A percentile compares a stretch with the other conserved stretches of the same genome.
phyloP scores from a whole-genome alignment of 2,113 vertebrate genomes.

The Pavo muticus region DNA sequence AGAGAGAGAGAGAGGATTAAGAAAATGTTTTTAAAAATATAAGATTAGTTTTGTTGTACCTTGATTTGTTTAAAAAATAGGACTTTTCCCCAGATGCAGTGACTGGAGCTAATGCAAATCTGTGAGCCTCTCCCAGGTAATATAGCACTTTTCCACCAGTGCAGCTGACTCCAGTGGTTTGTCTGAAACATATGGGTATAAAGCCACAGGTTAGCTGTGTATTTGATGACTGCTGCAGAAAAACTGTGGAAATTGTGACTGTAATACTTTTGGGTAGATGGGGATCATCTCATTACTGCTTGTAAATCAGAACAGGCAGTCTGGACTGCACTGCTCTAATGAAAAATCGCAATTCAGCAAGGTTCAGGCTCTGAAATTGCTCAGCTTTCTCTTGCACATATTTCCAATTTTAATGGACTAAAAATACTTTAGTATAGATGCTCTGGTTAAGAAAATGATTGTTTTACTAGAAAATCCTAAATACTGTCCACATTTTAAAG shows the following conservation, averaged over 20 bases:
- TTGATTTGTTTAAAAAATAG: not conserved
- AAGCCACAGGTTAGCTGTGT: not conserved
- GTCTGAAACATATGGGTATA: not conserved
- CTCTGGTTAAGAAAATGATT: not conserved
- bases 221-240: not conserved
- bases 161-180: not conserved
- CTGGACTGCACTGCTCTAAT: not conserved
- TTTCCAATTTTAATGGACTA: not conserved
- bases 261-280: not conserved
- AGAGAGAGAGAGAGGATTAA: not conserved
- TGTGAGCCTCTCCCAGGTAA: not conserved
- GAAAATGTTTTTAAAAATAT: not conserved
- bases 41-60: not conserved
- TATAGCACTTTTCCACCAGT: accelerated
- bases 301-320: not conserved
- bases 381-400: not conserved
- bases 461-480: not conserved
- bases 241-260: not conserved
- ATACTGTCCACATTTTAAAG: not conserved
- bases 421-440: not conserved
- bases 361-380: not conserved
- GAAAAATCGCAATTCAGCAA: not conserved
- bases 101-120: not conserved
- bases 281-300: not conserved
- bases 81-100: accelerated